Base-by-base conservation (phyloP, 1,140 invertebrate genomes). In the Bombus terrestris region DNA sequence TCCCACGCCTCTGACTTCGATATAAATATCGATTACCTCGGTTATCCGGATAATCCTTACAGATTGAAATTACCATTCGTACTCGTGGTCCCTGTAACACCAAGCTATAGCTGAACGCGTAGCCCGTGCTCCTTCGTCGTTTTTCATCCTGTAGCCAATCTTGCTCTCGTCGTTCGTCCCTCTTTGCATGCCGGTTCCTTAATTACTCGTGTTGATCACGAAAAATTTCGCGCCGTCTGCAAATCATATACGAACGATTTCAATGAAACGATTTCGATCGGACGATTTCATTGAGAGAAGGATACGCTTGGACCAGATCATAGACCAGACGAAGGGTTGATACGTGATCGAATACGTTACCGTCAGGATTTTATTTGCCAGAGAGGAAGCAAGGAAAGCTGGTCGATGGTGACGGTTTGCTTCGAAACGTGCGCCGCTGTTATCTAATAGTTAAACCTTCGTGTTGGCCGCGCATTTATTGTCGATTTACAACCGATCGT, bases 21-120 rank as follows among this genome's bases (percentile, higher is more conserved):
- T 93, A 92, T 94, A 94, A 94, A 94, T 94, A 94, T 94, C 92
- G 92, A 94, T 93, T 93, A 93, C 90, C 89, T 81, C 89, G 87
- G 91, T 93, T 92, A 94, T 94, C 93, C 91, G 92, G 93, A 94
- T 94, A 92, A 94, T 94, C 93, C 92, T 86, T 87, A 88, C 89
- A 92, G 92, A 94, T 93, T 93, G 93, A 94, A 94, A 93, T 93
- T 94, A 93, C 92, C 83, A 78, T 91, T 87, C 78, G 47, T 77
- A 77, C n/a, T 74, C 80, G 25, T 64, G 62, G 66, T 84, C 59
- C 64, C 76, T 10, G 32, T 47, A 80, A 73, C 68, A 37, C 32
- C 18, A 69, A 28, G 43, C 62, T 43, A 75, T 22, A 53, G 59
- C 69, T 25, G 69, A 35, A 74, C 78, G 83, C 22, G 77, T 57